Evolutionary conservation across 2,888 invertebrate species (phyloP).

Genomic region (Suillia variegata): DNA sequence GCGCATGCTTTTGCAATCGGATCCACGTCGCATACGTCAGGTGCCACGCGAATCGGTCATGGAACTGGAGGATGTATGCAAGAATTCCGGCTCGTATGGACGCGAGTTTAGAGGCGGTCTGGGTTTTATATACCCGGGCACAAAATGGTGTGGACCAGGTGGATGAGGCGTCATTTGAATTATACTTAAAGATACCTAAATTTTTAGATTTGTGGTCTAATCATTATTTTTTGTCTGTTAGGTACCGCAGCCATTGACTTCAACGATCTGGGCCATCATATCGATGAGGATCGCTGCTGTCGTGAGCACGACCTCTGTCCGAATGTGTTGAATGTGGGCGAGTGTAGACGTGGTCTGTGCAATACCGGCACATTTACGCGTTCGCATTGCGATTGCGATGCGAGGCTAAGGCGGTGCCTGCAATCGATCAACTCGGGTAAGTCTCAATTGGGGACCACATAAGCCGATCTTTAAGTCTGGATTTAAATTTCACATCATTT

Average conservation of each 20-base stretch:
- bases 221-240: conserved; percentile 26
- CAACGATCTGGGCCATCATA: conserved; percentile 69
- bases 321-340: conserved; percentile 65
- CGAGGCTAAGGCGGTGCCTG: conserved; percentile 72
- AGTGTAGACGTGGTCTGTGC: conserved; percentile 69
- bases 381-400: conserved; percentile 78
- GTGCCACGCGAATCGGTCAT: conserved; percentile 67
- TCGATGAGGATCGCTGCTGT: conserved; percentile 73
- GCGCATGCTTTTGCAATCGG: conserved; percentile 66
- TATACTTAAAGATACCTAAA: background rate
- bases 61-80: conserved; percentile 67
- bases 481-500: too few relatives aligned
- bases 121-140: conserved; percentile 71
- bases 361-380: conserved; percentile 73
- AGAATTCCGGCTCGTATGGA: conserved; percentile 55
- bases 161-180: conserved; percentile 20
- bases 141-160: conserved; percentile 81
- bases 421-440: conserved; percentile 67
- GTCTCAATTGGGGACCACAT: too few relatives aligned
- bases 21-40: conserved; percentile 66
- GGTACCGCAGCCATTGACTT: conserved; percentile 68
- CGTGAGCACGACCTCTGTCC: conserved; percentile 76
- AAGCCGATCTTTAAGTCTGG: background rate
- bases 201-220: background rate
- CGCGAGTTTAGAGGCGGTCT: conserved; percentile 59